Conservation (phyloP, 2,113 vertebrate species). For the Eudorcas thomsonii region DNA sequence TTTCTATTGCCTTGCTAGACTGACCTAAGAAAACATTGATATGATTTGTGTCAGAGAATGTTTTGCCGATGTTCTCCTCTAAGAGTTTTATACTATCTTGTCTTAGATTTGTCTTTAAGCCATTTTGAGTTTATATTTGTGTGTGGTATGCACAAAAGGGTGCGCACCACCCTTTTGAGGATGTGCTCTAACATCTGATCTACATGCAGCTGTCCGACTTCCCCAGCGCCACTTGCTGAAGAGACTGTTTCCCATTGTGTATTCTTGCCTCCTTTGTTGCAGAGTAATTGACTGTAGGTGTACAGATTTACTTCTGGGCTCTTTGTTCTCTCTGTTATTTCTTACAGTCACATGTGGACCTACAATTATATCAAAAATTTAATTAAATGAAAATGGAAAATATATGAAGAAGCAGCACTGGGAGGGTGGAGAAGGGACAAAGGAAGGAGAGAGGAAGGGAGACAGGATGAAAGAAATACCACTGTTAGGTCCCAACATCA, state of each 20-base stretch:
- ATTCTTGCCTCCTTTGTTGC: background rate
- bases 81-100: background rate
- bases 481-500: accelerated
- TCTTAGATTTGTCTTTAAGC: background rate
- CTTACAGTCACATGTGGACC: background rate
- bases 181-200: background rate
- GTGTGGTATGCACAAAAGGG: background rate
- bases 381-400: background rate
- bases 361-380: background rate
- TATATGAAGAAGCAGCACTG: background rate
- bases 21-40: background rate
- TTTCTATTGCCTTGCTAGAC: background rate
- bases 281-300: background rate
- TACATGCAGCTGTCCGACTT: background rate
- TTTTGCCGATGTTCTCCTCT: background rate
- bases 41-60: background rate
- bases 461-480: background rate
- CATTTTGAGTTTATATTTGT: background rate
- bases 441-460: background rate
- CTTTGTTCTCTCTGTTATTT: background rate
- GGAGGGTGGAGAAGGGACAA: background rate
- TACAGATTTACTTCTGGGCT: background rate
- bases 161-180: background rate
- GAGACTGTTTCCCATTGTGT: background rate
- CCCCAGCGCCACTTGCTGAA: background rate